phyloP scores from a whole-genome alignment of 1,140 invertebrate species.

The Eriosoma lanigerum region DNA sequence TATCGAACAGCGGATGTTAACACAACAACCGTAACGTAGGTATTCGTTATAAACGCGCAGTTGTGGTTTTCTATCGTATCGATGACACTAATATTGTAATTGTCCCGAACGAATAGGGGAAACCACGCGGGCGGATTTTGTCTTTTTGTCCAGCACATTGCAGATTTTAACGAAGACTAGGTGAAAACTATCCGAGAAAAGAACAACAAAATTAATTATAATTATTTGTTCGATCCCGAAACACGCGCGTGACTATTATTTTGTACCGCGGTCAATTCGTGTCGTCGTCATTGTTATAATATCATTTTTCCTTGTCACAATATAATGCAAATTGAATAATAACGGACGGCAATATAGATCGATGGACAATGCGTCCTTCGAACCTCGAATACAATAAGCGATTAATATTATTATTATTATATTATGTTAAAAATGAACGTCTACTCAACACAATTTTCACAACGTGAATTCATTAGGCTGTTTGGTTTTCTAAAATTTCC shows the following conservation, averaged over 20 bases:
- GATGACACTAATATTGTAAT: slow-evolving; percentile 24
- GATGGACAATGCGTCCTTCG: slow-evolving; percentile 36
- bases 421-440: slow-evolving; percentile 3
- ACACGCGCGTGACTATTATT: slow-evolving; percentile 26
- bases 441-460: neutral
- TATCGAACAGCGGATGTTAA: no score
- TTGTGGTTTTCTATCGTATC: slow-evolving; percentile 4
- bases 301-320: neutral
- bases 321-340: neutral
- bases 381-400: slow-evolving; percentile 36
- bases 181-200: slow-evolving; percentile 26
- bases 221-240: neutral
- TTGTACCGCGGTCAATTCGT: slow-evolving; percentile 9
- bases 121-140: slow-evolving; percentile 1
- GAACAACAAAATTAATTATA: slow-evolving; percentile 17
- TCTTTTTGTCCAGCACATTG: slow-evolving; percentile 19
- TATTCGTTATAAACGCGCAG: neutral
- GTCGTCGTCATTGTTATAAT: slow-evolving; percentile 35
- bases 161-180: slow-evolving; percentile 3
- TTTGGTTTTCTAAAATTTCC: slow-evolving; percentile 17
- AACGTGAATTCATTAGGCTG: neutral
- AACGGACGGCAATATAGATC: slow-evolving; percentile 4
- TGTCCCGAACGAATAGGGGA: slow-evolving; percentile 35
- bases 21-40: no score
- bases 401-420: neutral